Percentiles rank a stretch among this genome's conserved stretches.
These are phyloP conservation scores for Seriola rivoliana DNA, from an alignment of 2,113 vertebrate species.

Conservation along the genomic window DNA sequence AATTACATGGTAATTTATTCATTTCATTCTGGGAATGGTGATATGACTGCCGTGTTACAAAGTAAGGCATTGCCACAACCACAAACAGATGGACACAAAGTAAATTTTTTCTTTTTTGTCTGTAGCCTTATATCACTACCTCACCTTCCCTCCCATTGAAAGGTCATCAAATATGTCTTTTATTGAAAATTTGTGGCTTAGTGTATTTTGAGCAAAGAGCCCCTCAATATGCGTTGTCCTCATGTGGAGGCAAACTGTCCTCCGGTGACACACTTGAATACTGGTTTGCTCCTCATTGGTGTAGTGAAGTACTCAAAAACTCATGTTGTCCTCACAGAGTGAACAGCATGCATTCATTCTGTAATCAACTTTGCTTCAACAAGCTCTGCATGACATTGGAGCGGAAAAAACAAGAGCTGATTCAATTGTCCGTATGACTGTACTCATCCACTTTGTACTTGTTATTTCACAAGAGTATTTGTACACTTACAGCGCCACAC, in stretches of 20 bases:
- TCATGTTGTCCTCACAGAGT: neutral
- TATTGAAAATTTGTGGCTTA: constrained; percentile 29
- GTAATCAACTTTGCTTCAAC: constrained; percentile 31
- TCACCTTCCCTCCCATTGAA: constrained; percentile 19
- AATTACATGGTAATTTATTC: constrained; percentile 28
- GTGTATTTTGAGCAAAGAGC: constrained; percentile 13
- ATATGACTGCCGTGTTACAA: neutral
- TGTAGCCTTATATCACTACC: constrained; percentile 4
- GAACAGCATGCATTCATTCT: constrained; percentile 1
- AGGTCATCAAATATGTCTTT: constrained; percentile 23
- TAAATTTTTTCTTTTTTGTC: constrained; percentile 17
- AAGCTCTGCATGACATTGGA: constrained; percentile 18
- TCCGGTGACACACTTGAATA: neutral
- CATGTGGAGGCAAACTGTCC: constrained; percentile 7
- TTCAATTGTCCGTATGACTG: constrained; percentile 4
- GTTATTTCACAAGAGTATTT: neutral
- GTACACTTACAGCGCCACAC: neutral
- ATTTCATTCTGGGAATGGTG: neutral
- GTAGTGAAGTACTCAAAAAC: constrained; percentile 2
- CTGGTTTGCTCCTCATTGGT: constrained; percentile 11
- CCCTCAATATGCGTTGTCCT: constrained; percentile 20
- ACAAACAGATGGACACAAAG: constrained; percentile 2
- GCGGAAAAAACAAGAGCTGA: neutral
- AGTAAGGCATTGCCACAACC: neutral
- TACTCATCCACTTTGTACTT: neutral